Percentiles rank a stretch among this genome's conserved stretches.
phyloP scores from a whole-genome alignment of 2,113 vertebrate species.

The Cnemophilus loriae region DNA sequence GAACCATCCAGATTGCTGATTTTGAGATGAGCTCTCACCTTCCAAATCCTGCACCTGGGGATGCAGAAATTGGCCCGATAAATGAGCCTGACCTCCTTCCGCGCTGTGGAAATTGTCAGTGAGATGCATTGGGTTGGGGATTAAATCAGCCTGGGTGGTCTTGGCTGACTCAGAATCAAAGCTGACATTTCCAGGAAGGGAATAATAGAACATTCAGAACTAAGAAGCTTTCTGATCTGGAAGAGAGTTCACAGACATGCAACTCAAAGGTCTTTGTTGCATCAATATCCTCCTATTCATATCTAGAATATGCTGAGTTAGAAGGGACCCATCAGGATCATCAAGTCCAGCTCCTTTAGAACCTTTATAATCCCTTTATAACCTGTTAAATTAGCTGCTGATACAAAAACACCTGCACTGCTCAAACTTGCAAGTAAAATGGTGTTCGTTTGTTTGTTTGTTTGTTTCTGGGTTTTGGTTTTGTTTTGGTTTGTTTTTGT shows the following conservation, averaged over 20 bases:
- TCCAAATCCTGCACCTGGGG: background rate
- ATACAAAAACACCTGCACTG: background rate
- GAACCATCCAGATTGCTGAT: background rate
- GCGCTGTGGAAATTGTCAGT: background rate
- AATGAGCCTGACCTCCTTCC: background rate
- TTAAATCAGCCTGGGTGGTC: background rate
- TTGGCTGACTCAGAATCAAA: constrained; percentile 3
- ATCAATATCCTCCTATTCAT: too few species aligned
- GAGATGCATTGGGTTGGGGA: background rate
- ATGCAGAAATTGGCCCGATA: background rate
- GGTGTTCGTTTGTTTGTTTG: too few species aligned
- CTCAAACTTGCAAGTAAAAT: background rate
- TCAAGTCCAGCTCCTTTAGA: background rate
- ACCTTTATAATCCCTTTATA: background rate
- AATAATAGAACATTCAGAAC: background rate
- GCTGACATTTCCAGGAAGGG: background rate
- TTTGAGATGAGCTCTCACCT: background rate
- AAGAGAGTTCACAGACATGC: background rate
- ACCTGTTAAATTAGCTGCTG: background rate
- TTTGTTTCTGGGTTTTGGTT: too few species aligned
- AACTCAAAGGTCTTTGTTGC: background rate
- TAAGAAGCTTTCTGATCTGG: constrained; percentile 18
- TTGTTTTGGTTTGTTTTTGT: too few species aligned
- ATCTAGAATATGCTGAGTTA: background rate
- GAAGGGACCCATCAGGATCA: background rate